Percentiles rank a stretch among this genome's conserved stretches.
Evolutionary conservation across 1,140 invertebrate species (phyloP).

Genomic region (Phthorimaea operculella): DNA sequence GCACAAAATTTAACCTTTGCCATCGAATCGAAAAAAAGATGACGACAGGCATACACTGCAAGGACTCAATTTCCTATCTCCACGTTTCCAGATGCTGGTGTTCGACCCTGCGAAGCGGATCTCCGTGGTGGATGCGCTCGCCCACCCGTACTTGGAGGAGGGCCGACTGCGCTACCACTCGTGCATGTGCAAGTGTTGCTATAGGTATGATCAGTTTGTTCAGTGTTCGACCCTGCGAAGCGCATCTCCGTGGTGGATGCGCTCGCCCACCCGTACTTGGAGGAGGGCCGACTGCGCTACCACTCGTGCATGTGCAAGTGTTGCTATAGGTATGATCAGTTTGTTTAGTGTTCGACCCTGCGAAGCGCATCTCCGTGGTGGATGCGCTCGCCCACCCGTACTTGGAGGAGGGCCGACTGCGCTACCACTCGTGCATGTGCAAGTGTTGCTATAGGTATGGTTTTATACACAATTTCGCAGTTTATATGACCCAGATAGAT

Average conservation of each 20-base stretch:
- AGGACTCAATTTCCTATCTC: background rate
- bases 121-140: slow-evolving; percentile 91
- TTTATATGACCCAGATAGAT: no score
- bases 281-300: slow-evolving; percentile 96
- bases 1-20: no score
- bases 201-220: slow-evolving; percentile 26
- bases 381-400: slow-evolving; percentile 97
- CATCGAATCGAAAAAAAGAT: no score
- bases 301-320: slow-evolving; percentile 99
- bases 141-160: slow-evolving; percentile 97
- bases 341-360: slow-evolving; percentile 64
- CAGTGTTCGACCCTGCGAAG: slow-evolving; percentile 76
- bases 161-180: slow-evolving; percentile 98
- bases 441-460: slow-evolving; percentile 85
- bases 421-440: slow-evolving; percentile 99
- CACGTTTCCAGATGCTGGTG: slow-evolving; percentile 88
- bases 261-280: slow-evolving; percentile 95
- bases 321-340: slow-evolving; percentile 72
- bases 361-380: slow-evolving; percentile 93
- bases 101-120: slow-evolving; percentile 99
- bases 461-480: no score
- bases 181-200: slow-evolving; percentile 99
- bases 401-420: slow-evolving; percentile 94
- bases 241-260: slow-evolving; percentile 95
- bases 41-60: background rate